Percentiles rank a stretch among this genome's conserved stretches.
phyloP scores from a whole-genome alignment of 1,140 invertebrate genomes.

The Eurosta solidaginis region DNA sequence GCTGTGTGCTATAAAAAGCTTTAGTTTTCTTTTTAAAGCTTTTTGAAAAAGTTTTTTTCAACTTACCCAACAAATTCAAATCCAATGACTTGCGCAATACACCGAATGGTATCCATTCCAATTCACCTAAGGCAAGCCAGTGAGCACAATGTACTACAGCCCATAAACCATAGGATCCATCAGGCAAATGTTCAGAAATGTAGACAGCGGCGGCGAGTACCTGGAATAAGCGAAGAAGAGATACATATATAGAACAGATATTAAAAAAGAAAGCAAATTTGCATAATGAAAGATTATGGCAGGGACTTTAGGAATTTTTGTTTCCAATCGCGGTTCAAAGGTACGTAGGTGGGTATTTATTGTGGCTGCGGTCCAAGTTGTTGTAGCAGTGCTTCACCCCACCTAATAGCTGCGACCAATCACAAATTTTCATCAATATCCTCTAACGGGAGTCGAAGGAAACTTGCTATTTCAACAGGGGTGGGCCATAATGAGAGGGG shows the following conservation, averaged over 20 bases:
- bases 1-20: not conserved
- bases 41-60: not conserved
- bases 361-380: not conserved
- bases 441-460: too few relatives aligned
- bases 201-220: constrained; percentile 75
- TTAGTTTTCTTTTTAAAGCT: not conserved
- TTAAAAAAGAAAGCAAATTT: constrained; percentile 19
- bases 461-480: too few relatives aligned
- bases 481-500: too few relatives aligned
- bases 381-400: not conserved
- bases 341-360: too few relatives aligned
- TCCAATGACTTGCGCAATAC: constrained; percentile 75
- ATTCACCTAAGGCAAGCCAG: constrained; percentile 84
- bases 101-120: constrained; percentile 82
- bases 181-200: constrained; percentile 75
- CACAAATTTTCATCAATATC: too few relatives aligned
- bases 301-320: too few relatives aligned
- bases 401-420: too few relatives aligned
- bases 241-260: constrained; percentile 27
- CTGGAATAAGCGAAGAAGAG: constrained; percentile 54
- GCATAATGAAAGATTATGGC: too few relatives aligned
- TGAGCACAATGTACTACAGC: constrained; percentile 88
- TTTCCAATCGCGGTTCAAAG: not conserved
- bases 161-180: constrained; percentile 81
- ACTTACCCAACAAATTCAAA: constrained; percentile 72